These are phyloP conservation scores for Mobula birostris DNA, from an alignment of 2,113 vertebrate genomes.

Conservation along the genomic window DNA sequence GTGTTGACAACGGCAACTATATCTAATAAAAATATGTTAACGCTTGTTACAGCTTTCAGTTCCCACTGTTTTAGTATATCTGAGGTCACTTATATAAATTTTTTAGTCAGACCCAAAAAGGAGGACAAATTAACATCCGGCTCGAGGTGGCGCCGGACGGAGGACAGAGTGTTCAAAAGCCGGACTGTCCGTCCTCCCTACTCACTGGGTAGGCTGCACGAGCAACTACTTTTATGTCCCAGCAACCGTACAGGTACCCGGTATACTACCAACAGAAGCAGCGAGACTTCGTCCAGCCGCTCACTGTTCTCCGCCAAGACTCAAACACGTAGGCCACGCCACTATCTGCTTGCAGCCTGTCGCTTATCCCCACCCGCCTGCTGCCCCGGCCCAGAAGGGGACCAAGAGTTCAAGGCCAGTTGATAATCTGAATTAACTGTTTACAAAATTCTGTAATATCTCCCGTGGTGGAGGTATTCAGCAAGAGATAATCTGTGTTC, in stretches of 20 bases:
- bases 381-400: slow-evolving; percentile 9
- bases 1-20: too few relatives aligned
- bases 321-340: slow-evolving; percentile 41
- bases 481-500: slow-evolving; percentile 42
- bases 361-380: slow-evolving; percentile 29
- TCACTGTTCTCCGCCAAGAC: slow-evolving; percentile 37
- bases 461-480: slow-evolving; percentile 41
- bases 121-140: too few relatives aligned
- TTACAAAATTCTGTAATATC: not conserved
- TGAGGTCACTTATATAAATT: too few relatives aligned
- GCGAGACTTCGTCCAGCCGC: not conserved
- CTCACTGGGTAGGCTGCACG: slow-evolving; percentile 53
- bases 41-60: too few relatives aligned
- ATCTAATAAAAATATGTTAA: too few relatives aligned
- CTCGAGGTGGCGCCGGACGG: too few relatives aligned
- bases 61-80: too few relatives aligned
- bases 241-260: not conserved
- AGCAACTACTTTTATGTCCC: slow-evolving; percentile 51
- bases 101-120: too few relatives aligned
- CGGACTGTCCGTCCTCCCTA: too few relatives aligned
- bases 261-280: fast-evolving
- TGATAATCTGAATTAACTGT: not conserved
- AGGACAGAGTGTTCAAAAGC: too few relatives aligned
- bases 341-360: not conserved
- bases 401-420: slow-evolving; percentile 41